Conservation (phyloP, 2,113 vertebrate species). For the Diadophis punctatus region DNA sequence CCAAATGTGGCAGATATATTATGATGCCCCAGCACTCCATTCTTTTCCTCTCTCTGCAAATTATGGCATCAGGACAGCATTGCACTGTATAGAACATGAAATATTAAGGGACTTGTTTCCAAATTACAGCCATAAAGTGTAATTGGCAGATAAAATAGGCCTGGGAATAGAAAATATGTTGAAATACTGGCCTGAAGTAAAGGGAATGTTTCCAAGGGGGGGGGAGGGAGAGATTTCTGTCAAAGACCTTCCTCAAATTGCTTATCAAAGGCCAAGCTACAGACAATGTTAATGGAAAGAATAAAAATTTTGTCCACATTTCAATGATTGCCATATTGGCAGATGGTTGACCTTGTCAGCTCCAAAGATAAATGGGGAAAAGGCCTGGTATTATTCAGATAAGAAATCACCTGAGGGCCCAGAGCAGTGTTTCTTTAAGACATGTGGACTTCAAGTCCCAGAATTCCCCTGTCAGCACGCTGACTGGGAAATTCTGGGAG, state of each 20-base stretch:
- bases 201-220: not conserved
- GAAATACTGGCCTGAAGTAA: not conserved
- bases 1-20: not conserved
- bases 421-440: not conserved
- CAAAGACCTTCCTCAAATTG: not conserved
- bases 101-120: slow-evolving; percentile 29
- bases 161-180: not conserved
- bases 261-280: not conserved
- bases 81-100: slow-evolving; percentile 3
- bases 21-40: not conserved
- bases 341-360: not conserved
- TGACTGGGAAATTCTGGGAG: no score
- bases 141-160: slow-evolving; percentile 13
- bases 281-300: not conserved
- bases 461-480: not conserved
- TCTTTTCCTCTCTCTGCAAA: not conserved
- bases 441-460: not conserved
- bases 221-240: fast-evolving
- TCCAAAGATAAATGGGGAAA: not conserved
- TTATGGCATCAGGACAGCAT: slow-evolving; percentile 18
- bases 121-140: slow-evolving; percentile 28
- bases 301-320: not conserved
- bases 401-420: not conserved
- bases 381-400: not conserved
- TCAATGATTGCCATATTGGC: not conserved